Percentiles rank a stretch among this genome's conserved stretches.
Conservation (phyloP, 2,888 invertebrate species). For the Drosophila neotestacea region DNA sequence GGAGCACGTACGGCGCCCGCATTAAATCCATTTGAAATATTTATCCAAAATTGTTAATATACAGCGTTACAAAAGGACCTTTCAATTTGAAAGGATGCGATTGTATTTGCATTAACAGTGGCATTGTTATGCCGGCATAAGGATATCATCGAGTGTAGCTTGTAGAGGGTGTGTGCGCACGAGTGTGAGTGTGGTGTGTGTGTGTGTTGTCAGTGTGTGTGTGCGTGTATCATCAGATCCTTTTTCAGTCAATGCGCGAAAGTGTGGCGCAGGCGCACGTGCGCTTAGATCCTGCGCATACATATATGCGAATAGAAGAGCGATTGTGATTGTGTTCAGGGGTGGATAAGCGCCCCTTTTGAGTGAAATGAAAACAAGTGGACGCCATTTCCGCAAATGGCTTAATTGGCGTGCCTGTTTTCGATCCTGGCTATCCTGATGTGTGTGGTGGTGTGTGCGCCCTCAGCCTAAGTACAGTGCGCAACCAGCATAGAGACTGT, state of each 20-base stretch:
- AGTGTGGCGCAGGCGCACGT: conserved; percentile 79
- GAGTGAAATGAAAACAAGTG: conserved; percentile 74
- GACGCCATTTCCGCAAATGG: conserved; percentile 74
- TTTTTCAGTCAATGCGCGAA: conserved; percentile 71
- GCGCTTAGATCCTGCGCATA: conserved; percentile 58
- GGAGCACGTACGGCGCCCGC: conserved; percentile 57
- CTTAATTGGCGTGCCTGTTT: conserved; percentile 64
- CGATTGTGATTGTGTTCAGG: conserved; percentile 23
- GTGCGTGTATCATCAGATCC: conserved; percentile 60
- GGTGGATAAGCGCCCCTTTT: conserved; percentile 55
- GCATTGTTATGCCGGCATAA: conserved; percentile 74
- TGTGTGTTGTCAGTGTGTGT: conserved; percentile 30
- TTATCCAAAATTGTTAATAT: conserved; percentile 73
- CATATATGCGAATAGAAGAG: conserved; percentile 20
- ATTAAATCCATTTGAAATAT: conserved; percentile 62
- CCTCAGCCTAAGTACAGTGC: conserved; percentile 71
- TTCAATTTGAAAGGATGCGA: conserved; percentile 71
- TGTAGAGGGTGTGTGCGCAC: conserved; percentile 57
- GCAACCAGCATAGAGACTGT: conserved; percentile 60
- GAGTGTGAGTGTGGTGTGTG: conserved; percentile 37
- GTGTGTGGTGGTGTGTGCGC: conserved; percentile 18
- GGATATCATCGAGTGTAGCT: conserved; percentile 47
- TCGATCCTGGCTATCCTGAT: conserved; percentile 30
- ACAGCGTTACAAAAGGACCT: conserved; percentile 59
- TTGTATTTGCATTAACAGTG: conserved; percentile 78